phyloP scores from a whole-genome alignment of 37 sponge, comb jelly and placozoan genomes.

The Spongia lamella region DNA sequence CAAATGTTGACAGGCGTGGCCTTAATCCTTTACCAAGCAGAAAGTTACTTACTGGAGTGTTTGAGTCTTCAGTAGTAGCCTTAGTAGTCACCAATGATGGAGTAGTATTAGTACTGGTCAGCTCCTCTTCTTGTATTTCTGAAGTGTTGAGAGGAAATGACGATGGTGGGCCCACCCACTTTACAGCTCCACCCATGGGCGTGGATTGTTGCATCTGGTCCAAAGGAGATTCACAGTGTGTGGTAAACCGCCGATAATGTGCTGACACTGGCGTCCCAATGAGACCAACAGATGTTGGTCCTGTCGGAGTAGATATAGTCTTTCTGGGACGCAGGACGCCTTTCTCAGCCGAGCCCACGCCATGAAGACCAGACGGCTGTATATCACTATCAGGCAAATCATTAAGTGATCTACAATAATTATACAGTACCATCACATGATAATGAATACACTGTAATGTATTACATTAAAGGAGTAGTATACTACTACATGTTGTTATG shows the following conservation, averaged over 20 bases:
- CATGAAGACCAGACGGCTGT: not conserved
- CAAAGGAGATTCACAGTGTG: not conserved
- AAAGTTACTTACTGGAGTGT: slow-evolving; percentile 5
- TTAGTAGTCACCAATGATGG: not conserved
- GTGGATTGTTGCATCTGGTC: slow-evolving; percentile 1
- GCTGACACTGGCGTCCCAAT: not conserved
- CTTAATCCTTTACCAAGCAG: slow-evolving; percentile 4
- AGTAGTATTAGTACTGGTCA: not conserved
- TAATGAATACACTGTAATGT: too few relatives aligned
- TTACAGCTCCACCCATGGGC: slow-evolving; percentile 30
- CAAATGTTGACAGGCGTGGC: slow-evolving; percentile 59
- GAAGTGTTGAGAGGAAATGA: slow-evolving; percentile 52
- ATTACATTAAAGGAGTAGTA: too few relatives aligned
- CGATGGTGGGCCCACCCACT: slow-evolving; percentile 35
- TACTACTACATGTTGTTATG: too few relatives aligned
- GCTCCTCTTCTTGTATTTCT: not conserved
- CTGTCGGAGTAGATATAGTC: not conserved
- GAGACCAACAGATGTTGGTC: not conserved
- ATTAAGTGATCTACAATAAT: not conserved
- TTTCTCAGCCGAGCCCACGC: slow-evolving; percentile 26
- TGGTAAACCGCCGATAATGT: not conserved
- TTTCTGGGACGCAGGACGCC: slow-evolving; percentile 14
- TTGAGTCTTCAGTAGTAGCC: not conserved
- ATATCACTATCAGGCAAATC: slow-evolving; percentile 1
- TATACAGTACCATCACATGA: too few relatives aligned